These are phyloP conservation scores for Darwinula stevensoni DNA, from an alignment of 2,888 invertebrate species.

Conservation along the genomic window DNA sequence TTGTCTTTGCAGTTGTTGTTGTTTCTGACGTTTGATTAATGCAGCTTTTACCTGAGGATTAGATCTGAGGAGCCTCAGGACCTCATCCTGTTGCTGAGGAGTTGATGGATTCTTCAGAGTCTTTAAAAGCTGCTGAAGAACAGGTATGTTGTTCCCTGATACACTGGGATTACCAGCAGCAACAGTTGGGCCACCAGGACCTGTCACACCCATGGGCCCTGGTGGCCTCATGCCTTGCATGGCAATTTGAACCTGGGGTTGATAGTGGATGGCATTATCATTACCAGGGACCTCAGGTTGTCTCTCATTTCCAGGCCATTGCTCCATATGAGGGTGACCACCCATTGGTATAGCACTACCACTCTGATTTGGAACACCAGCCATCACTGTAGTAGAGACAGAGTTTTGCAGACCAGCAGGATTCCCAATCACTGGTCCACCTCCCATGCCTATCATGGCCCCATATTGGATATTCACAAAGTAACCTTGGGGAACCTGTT, in stretches of 20 bases:
- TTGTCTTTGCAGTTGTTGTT: constrained; percentile 18
- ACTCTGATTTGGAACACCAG: background rate
- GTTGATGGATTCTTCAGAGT: constrained; percentile 14
- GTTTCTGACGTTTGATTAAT: constrained; percentile 41
- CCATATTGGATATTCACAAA: no score
- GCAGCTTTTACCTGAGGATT: constrained; percentile 87
- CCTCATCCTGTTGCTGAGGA: constrained; percentile 22
- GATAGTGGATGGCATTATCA: no score
- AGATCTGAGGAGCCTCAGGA: constrained; percentile 56
- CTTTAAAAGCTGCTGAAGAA: constrained; percentile 4
- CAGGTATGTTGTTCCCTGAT: constrained; percentile 14
- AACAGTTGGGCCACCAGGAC: constrained; percentile 4
- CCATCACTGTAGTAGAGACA: no score
- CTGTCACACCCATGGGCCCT: no score
- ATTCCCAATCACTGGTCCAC: background rate
- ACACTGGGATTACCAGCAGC: constrained; percentile 12
- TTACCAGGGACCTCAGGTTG: constrained; percentile 6
- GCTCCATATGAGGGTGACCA: constrained; percentile 18
- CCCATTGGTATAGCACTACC: constrained; percentile 5
- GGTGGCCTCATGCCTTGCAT: no score
- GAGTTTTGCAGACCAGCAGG: background rate
- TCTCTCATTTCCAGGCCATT: constrained; percentile 14
- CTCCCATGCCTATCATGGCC: no score
- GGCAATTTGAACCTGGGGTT: no score
- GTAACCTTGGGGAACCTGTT: no score